Percentiles rank a stretch among this genome's conserved stretches.
Conservation (phyloP, 2,888 invertebrate species). For the Apodemia mormo region DNA sequence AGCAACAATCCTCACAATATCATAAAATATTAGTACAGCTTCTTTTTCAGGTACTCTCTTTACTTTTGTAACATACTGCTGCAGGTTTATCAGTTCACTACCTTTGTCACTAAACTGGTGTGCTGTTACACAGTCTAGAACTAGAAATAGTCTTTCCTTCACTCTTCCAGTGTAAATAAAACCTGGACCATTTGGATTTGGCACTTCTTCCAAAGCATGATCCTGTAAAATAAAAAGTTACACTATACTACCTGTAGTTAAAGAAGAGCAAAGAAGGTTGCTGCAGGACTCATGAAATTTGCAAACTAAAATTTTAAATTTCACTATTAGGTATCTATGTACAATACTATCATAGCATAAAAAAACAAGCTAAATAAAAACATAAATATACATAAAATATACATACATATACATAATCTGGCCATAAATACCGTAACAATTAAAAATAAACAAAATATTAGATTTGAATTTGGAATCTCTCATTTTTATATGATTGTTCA, state of each 20-base stretch:
- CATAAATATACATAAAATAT: no score
- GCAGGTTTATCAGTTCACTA: conserved; percentile 84
- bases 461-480: no score
- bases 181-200: conserved; percentile 68
- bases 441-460: no score
- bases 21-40: conserved; percentile 87
- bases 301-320: no score
- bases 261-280: no score
- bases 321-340: no score
- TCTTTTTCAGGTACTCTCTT: conserved; percentile 88
- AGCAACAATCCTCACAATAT: conserved; percentile 87
- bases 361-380: no score
- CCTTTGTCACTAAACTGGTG: conserved; percentile 83
- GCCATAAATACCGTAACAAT: no score
- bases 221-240: conserved; percentile 75
- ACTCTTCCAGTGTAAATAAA: conserved; percentile 81
- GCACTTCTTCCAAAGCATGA: conserved; percentile 84
- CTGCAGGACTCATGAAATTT: no score
- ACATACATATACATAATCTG: no score
- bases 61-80: conserved; percentile 89
- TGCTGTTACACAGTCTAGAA: conserved; percentile 87
- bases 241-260: not conserved
- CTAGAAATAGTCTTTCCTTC: conserved; percentile 84
- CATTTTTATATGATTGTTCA: no score
- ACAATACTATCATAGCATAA: no score